These are phyloP conservation scores for Syrphus vitripennis DNA, from an alignment of 2,888 invertebrate species.

Conservation along the genomic window DNA sequence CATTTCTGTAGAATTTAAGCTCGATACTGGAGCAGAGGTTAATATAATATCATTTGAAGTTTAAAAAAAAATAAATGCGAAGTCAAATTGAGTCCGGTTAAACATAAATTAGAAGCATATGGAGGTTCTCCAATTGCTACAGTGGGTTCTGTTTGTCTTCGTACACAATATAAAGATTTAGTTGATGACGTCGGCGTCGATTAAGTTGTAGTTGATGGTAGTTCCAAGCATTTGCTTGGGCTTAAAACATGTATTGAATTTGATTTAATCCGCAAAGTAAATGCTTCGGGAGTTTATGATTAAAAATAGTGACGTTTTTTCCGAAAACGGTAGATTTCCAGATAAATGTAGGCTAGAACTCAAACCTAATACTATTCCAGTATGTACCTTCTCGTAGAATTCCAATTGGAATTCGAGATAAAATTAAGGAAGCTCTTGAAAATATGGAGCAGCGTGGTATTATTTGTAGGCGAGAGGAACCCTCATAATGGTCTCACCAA, in stretches of 20 bases:
- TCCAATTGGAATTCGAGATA: constrained; percentile 16
- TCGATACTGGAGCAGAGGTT: constrained; percentile 19
- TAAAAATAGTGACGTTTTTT: constrained; percentile 28
- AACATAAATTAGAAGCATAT: not conserved
- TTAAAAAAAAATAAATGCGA: constrained; percentile 1
- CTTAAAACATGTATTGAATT: constrained; percentile 12
- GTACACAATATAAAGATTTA: constrained; percentile 20
- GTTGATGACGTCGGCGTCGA: constrained; percentile 10
- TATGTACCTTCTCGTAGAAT: constrained; percentile 23
- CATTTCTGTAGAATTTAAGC: not conserved
- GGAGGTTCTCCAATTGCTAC: constrained; percentile 15
- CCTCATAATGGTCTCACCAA: constrained; percentile 36
- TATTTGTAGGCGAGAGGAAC: constrained; percentile 41
- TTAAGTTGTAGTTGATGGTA: constrained; percentile 16
- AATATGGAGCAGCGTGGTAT: constrained; percentile 61
- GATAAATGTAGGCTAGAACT: constrained; percentile 7
- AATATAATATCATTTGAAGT: not conserved
- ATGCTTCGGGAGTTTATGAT: not conserved
- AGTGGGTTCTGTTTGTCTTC: not conserved
- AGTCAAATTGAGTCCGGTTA: not conserved
- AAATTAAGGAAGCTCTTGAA: constrained; percentile 24
- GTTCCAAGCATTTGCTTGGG: constrained; percentile 6
- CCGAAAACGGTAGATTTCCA: constrained; percentile 31
- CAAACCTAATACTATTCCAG: constrained; percentile 10
- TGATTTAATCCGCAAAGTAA: constrained; percentile 7